Evolutionary conservation across 2,888 invertebrate species (phyloP), one percentile per base, ranked within the genome.

Genomic region (Cataglyphis rosenhaueri): DNA sequence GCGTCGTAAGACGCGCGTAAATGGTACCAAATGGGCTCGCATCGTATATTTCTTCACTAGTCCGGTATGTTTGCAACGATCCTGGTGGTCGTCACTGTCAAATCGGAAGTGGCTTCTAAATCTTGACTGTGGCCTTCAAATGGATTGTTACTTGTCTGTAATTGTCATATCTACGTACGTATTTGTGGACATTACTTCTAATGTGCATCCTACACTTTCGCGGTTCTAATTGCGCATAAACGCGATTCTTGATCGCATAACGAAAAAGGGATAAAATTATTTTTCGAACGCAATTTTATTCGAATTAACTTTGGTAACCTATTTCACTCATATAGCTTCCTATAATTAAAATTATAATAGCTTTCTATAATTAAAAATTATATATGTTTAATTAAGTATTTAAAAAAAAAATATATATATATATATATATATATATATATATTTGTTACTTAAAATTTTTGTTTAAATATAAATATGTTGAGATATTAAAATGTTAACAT

Each of bases 61-160:
- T 21, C 70, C 32, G 41, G 41, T 32, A 41, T 57, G 57, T 6
- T 15, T 41, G 66, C 59, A 44, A 71, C 81, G 61, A 41, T 48
- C 35, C 41, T 52, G 78, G 76, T 82, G 85, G 79, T 75, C 88
- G 84, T 88, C 86, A 85, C 82, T 85, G 87, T 85, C 86, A 73
- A 62, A 82, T 81, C 79, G 81, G 71, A 84, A 87, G 85, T 86
- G 82, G 66, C 86, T 85, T 86, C 84, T 86, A 88, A 88, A 87
- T 88, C 88, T 86, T 81, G 71, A 70, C 68, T 81, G 75, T 52
- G 75, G 44, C 25, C 59, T 44, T 79, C 71, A 32, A 71, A 59
- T 79, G 68, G 83, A 76, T 88, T 85, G 86, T 87, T 87, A 82
- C 84, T 79, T 73, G 82, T 81, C 70, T 76, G 86, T 87, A 88